Evolutionary conservation across 1,140 invertebrate genomes (phyloP).

Genomic region (Brachionus rubens): DNA sequence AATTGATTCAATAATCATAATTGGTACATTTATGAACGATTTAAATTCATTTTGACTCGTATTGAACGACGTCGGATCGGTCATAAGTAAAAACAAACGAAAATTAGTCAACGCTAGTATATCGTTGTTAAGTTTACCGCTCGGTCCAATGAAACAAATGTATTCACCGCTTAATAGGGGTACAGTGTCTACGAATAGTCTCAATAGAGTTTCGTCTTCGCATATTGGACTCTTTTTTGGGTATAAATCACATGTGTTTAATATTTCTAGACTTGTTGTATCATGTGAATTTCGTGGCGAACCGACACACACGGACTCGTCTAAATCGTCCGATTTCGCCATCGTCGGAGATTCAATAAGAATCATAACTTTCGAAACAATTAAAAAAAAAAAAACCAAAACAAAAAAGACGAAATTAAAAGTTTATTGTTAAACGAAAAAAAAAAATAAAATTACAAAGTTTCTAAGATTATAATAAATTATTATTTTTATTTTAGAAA

Average conservation of each 20-base stretch:
- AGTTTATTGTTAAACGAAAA: conserved; percentile 14
- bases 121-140: conserved; percentile 6
- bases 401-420: conserved; percentile 21
- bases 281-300: conserved; percentile 11
- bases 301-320: not conserved
- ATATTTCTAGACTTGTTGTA: conserved; percentile 32
- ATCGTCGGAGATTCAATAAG: not conserved
- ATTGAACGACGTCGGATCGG: not conserved
- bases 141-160: conserved; percentile 2
- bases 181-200: not conserved
- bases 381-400: conserved; percentile 22
- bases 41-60: not conserved
- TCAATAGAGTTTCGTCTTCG: not conserved
- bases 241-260: conserved; percentile 33
- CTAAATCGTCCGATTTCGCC: not conserved
- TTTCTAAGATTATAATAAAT: conserved; percentile 42
- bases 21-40: conserved; percentile 69
- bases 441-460: not conserved
- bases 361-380: conserved; percentile 10
- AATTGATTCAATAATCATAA: conserved; percentile 77
- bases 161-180: conserved; percentile 32
- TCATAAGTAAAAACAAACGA: conserved; percentile 4
- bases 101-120: conserved; percentile 37
- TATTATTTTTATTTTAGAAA: not conserved
- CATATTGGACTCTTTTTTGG: conserved; percentile 15